Conservation (phyloP, 2,113 vertebrate species). For the Malurus cyaneus region DNA sequence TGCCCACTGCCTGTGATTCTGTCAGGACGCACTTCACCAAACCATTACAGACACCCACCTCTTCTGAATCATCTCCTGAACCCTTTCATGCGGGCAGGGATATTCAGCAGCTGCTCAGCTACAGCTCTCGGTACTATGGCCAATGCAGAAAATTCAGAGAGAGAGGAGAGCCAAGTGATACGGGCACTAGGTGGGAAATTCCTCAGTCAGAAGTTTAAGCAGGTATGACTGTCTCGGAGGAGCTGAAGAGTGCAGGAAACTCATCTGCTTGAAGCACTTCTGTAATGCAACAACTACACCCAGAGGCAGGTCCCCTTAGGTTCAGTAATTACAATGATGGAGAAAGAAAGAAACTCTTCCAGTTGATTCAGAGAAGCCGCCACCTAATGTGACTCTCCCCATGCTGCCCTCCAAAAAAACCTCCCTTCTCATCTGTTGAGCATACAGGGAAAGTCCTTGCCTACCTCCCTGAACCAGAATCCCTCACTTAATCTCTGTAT, state of each 20-base stretch:
- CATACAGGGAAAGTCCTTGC: neutral
- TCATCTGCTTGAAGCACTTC: neutral
- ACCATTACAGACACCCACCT: neutral
- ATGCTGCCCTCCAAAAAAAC: neutral
- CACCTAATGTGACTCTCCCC: neutral
- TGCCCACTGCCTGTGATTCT: neutral
- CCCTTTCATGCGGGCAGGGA: neutral
- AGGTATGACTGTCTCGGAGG: neutral
- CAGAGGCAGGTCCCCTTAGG: neutral
- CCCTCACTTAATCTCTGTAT: neutral
- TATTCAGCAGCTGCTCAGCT: neutral
- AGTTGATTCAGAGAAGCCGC: neutral
- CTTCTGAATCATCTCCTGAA: neutral
- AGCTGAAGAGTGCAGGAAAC: neutral
- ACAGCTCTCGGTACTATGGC: neutral
- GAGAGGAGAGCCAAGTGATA: neutral
- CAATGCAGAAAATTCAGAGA: neutral
- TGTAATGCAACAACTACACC: slow-evolving; percentile 29
- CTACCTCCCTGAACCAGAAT: neutral
- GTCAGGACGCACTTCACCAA: neutral
- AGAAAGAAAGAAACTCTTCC: neutral
- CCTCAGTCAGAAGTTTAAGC: neutral
- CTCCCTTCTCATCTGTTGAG: neutral
- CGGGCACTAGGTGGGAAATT: neutral
- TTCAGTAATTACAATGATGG: neutral